Conservation (phyloP, 1,140 invertebrate genomes). For the Artemia franciscana region DNA sequence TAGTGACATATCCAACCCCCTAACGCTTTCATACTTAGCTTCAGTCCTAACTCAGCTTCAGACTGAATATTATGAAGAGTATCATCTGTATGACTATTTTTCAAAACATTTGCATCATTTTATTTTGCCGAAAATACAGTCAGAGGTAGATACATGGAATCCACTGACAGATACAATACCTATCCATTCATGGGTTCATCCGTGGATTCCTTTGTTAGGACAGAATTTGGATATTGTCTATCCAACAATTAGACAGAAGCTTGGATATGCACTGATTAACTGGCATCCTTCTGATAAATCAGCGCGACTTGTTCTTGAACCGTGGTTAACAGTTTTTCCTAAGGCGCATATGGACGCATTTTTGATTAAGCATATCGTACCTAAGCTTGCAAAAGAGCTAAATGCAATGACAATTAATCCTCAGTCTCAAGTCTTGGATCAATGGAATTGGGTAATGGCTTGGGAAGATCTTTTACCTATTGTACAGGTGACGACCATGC, state of each 20-base stretch:
- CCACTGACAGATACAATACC: conserved; percentile 76
- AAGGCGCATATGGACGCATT: conserved; percentile 60
- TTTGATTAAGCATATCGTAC: conserved; percentile 66
- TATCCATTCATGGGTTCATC: conserved; percentile 87
- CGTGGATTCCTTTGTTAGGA: conserved; percentile 40
- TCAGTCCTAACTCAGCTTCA: background rate
- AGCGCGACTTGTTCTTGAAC: conserved; percentile 33
- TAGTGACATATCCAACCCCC: background rate
- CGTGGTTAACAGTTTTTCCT: conserved; percentile 69
- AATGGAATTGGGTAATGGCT: conserved; percentile 63
- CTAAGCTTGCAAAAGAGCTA: conserved; percentile 55
- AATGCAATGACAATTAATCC: conserved; percentile 61
- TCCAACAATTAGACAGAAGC: background rate
- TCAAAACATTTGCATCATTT: conserved; percentile 58
- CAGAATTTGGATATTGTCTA: background rate
- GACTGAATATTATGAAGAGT: conserved; percentile 25
- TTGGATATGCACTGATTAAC: conserved; percentile 55
- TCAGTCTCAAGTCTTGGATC: conserved; percentile 39
- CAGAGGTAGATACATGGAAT: conserved; percentile 75
- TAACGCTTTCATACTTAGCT: background rate
- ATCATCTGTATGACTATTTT: conserved; percentile 34
- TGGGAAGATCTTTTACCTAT: conserved; percentile 56
- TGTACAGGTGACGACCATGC: conserved; percentile 37
- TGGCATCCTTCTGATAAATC: conserved; percentile 86
- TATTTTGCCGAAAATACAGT: conserved; percentile 47